Evolutionary conservation across 2,797 vertebrate genomes (phyloP).

Genomic region (Phaenicophaeus curvirostris): DNA sequence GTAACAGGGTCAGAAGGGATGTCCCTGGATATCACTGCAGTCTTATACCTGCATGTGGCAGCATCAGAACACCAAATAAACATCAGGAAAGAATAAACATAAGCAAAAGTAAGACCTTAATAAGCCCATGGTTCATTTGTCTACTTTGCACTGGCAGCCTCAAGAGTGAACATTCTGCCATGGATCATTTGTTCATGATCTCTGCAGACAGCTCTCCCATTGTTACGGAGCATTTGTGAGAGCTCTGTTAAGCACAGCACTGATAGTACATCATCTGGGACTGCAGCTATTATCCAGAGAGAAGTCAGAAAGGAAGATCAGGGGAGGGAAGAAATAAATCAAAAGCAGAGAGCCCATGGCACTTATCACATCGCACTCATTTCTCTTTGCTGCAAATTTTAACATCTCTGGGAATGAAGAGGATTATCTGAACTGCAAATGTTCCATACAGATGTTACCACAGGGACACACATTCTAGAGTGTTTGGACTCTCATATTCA

Average conservation of each 20-base stretch:
- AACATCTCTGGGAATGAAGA: neutral
- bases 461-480: neutral
- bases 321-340: slow-evolving; percentile 41
- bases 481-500: neutral
- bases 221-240: neutral
- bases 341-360: neutral
- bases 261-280: slow-evolving; percentile 25
- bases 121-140: slow-evolving; percentile 10
- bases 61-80: neutral
- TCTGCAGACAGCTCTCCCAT: neutral
- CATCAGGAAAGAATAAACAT: neutral
- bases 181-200: slow-evolving; percentile 38
- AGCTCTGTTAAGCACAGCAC: neutral
- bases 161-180: slow-evolving; percentile 4
- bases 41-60: slow-evolving; percentile 11
- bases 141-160: neutral
- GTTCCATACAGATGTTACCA: neutral
- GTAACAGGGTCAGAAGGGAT: neutral
- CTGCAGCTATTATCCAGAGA: slow-evolving; percentile 36
- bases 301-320: slow-evolving; percentile 16
- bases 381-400: slow-evolving; percentile 15
- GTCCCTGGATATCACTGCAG: neutral
- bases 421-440: neutral
- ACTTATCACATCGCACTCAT: neutral
- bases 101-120: neutral